These are phyloP conservation scores for Leucoma salicis DNA, from an alignment of 2,888 invertebrate species.

Conservation along the genomic window DNA sequence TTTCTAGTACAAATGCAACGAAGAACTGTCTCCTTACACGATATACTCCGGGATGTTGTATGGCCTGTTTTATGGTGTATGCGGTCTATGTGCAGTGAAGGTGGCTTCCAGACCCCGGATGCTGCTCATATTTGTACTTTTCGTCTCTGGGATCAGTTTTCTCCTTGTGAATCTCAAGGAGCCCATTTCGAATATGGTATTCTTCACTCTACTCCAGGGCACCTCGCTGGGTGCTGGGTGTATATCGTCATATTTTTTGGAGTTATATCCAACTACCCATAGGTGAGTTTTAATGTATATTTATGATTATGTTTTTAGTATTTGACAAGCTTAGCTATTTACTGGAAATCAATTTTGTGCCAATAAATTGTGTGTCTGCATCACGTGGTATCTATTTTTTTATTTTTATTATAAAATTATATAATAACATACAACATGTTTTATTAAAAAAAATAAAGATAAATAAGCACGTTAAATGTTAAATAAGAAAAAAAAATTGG, in stretches of 20 bases:
- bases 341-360: too few relatives aligned
- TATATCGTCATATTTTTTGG: conserved; percentile 50
- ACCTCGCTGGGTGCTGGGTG: conserved; percentile 47
- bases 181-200: conserved; percentile 45
- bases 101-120: conserved; percentile 75
- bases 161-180: conserved; percentile 69
- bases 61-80: conserved; percentile 78
- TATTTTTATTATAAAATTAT: too few relatives aligned
- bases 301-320: not conserved
- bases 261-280: conserved; percentile 56
- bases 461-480: not conserved
- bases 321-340: too few relatives aligned
- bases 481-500: too few relatives aligned
- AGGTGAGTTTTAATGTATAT: conserved; percentile 40
- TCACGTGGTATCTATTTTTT: not conserved
- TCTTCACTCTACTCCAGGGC: conserved; percentile 48
- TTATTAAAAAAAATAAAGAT: too few relatives aligned
- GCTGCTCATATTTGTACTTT: conserved; percentile 59
- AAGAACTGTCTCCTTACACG: conserved; percentile 75
- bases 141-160: conserved; percentile 75
- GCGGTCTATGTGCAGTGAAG: conserved; percentile 67
- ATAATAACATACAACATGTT: too few relatives aligned
- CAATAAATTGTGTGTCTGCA: too few relatives aligned
- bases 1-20: conserved; percentile 42
- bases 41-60: conserved; percentile 83